Base-by-base conservation (phyloP, 1,140 invertebrate genomes). In the Radopholus similis region DNA sequence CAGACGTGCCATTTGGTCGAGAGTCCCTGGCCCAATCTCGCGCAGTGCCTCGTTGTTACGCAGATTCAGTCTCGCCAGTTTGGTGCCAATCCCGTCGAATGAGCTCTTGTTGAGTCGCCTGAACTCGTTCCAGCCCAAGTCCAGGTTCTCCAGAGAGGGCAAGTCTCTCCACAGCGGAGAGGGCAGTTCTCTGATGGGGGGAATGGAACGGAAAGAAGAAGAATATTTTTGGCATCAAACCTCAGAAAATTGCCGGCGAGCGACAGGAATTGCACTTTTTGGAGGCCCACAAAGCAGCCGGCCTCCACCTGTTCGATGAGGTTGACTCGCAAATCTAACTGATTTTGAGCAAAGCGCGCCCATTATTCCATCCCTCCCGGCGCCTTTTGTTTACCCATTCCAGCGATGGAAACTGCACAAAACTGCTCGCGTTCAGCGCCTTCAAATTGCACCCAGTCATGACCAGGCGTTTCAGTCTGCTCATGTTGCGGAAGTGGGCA, bases 251-350 rank as follows among this genome's bases (percentile, higher is more conserved):
- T 77, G 35, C 75, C 67, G 4, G 72, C 62, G 9, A 73, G 23
- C 28, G 57, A 63, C 23, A 73, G 42, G 1, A 35, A 51, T 67
- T 75, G 37, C 38, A 74, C 32, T 57, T 58, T 70, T n/a, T 72
- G 15, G 28, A 54, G 35, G 34, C 37, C 35, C 21, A 4, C 53
- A 44, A 75, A 73, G n/a, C 23, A 38, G 53, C 53, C 53, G 53
- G 38, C 32, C 26, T 54, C 68, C 9, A 76, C 35, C 32, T 28
- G 30, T 69, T 73, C 70, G 15, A 75, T 58, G 6, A 76, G 51
- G 60, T 74, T 74, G 23, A 75, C 60, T 18, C 72, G 26, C n/a
- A 73, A 37, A 59, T 72, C 71, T 26, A 72, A 37, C 71, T 72
- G 26, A 21, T 71, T 51, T 35, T 21, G n/a, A n/a, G 28, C 37